Conservation (phyloP, 2,888 invertebrate genomes). For the Hypercompe scribonia region DNA sequence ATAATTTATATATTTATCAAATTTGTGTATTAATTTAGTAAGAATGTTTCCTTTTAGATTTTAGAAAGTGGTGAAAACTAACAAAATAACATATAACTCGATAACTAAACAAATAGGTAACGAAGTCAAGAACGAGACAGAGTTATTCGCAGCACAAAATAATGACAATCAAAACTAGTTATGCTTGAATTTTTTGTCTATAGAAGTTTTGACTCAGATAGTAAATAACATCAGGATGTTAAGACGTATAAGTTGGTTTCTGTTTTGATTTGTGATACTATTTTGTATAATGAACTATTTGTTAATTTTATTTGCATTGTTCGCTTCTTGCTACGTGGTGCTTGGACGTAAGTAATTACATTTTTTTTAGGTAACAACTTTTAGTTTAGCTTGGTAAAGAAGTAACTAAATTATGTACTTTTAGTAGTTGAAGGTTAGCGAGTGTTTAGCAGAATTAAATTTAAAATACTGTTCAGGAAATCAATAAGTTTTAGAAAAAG, state of each 20-base stretch:
- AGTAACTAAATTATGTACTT: too few relatives aligned
- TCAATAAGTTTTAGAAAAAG: too few relatives aligned
- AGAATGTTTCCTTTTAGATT: too few relatives aligned
- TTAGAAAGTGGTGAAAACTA: too few relatives aligned
- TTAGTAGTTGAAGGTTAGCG: not conserved
- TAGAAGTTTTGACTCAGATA: not conserved
- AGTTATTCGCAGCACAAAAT: not conserved
- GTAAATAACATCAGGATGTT: not conserved
- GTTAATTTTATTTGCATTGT: not conserved
- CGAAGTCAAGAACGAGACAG: not conserved
- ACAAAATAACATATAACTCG: too few relatives aligned
- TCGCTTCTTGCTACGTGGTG: not conserved
- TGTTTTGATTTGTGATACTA: not conserved
- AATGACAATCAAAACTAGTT: not conserved
- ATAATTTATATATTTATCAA: too few relatives aligned
- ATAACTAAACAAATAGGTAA: not conserved
- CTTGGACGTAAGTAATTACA: slow-evolving; percentile 3
- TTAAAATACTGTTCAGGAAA: not conserved
- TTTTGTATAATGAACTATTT: not conserved
- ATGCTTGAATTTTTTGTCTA: not conserved
- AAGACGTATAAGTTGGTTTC: not conserved
- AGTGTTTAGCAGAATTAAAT: not conserved
- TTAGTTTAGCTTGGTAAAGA: not conserved
- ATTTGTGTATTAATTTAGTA: too few relatives aligned
- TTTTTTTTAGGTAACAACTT: too few relatives aligned